These are phyloP conservation scores for Tolypeutes matacus DNA, from an alignment of 2,797 vertebrate genomes.

Conservation along the genomic window DNA sequence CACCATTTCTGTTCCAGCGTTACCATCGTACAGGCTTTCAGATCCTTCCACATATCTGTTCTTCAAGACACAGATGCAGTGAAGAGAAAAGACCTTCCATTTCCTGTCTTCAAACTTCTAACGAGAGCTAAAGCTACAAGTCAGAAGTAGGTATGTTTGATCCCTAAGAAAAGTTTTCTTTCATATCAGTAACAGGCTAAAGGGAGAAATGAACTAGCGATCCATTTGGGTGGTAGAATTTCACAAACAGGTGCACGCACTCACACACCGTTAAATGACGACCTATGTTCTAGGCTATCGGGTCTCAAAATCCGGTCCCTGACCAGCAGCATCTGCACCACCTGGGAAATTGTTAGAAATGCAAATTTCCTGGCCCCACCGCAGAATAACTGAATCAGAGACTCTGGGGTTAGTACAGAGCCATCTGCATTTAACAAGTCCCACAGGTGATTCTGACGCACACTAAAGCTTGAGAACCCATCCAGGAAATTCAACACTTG, in stretches of 20 bases:
- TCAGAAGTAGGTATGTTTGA: constrained; percentile 8
- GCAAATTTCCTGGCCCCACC: neutral
- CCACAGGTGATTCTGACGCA: neutral
- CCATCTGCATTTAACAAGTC: neutral
- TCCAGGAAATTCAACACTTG: neutral
- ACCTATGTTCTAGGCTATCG: neutral
- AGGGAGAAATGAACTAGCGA: constrained; percentile 49
- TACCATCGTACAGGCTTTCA: neutral
- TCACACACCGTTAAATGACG: neutral
- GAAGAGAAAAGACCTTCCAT: constrained; percentile 18
- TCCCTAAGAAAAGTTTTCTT: constrained; percentile 53
- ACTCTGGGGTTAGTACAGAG: rapidly evolving
- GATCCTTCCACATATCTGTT: neutral
- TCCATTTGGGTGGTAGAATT: neutral
- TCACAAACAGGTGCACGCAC: neutral
- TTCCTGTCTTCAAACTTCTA: constrained; percentile 46
- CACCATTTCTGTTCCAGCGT: neutral
- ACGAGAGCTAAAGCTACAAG: neutral
- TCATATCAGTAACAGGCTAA: neutral
- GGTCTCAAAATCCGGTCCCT: neutral
- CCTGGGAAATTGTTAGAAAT: neutral
- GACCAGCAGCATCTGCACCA: neutral
- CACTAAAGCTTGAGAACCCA: neutral
- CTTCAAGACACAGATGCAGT: neutral
- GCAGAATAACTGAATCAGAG: neutral